Conservation (phyloP, 2,888 invertebrate species). For the Fragum whitleyi region DNA sequence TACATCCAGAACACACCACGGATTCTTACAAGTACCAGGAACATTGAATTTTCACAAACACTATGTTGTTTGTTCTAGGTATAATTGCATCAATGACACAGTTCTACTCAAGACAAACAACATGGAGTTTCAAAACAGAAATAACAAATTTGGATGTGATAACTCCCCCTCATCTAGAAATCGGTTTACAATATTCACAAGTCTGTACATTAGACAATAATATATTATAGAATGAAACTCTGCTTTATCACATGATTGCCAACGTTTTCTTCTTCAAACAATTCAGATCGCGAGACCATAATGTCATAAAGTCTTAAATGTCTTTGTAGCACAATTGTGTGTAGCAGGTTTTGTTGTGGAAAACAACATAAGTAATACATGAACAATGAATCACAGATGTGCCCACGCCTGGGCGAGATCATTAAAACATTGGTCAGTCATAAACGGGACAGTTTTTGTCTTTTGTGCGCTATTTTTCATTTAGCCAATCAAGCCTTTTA, state of each 20-base stretch:
- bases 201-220: conserved; percentile 62
- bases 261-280: conserved; percentile 12
- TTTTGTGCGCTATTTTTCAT: background rate
- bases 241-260: conserved; percentile 65
- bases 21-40: too few relatives aligned
- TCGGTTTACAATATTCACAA: conserved; percentile 17
- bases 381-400: conserved; percentile 27
- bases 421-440: conserved; percentile 34
- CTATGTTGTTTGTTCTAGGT: too few relatives aligned
- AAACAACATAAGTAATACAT: conserved; percentile 21
- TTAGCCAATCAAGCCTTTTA: background rate
- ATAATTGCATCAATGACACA: too few relatives aligned
- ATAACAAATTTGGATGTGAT: too few relatives aligned
- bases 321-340: conserved; percentile 26
- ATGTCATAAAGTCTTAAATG: conserved; percentile 17
- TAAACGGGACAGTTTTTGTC: conserved; percentile 2
- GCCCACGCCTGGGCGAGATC: conserved; percentile 3
- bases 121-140: too few relatives aligned
- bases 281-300: conserved; percentile 38
- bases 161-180: too few relatives aligned
- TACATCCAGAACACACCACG: too few relatives aligned
- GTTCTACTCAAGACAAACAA: too few relatives aligned
- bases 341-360: conserved; percentile 24
- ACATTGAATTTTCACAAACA: too few relatives aligned
- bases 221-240: conserved; percentile 62